Evolutionary conservation across 2,113 vertebrate genomes (phyloP).

Genomic region (Hippopotamus amphibius): DNA sequence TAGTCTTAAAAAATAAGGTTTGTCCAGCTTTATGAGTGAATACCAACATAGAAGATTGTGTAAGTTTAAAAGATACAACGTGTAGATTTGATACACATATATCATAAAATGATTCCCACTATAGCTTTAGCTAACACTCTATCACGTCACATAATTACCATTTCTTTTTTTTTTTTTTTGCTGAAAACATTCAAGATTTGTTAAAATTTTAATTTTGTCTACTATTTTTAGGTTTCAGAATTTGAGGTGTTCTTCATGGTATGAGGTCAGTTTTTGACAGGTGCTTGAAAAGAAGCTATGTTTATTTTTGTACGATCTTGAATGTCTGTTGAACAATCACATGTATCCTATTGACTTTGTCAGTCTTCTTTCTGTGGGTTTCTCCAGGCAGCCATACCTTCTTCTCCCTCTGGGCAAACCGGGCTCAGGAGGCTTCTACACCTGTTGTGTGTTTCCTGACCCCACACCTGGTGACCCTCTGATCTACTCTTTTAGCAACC

Average conservation of each 20-base stretch:
- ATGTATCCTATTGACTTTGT: no score
- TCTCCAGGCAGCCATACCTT: neutral
- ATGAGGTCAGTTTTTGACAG: no score
- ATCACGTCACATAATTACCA: neutral
- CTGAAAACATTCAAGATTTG: neutral
- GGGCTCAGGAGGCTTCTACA: neutral
- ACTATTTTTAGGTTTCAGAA: no score
- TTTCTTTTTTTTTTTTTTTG: neutral
- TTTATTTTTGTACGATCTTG: no score
- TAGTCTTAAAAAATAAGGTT: neutral
- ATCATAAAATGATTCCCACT: neutral
- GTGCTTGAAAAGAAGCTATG: no score
- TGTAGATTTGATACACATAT: neutral
- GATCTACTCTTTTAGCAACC: neutral
- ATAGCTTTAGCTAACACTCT: neutral
- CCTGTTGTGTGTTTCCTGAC: neutral
- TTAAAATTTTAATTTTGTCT: no score
- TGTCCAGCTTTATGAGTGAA: neutral
- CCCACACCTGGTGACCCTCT: neutral
- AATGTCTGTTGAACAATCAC: no score
- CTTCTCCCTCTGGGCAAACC: neutral
- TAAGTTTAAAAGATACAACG: neutral
- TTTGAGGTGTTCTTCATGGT: no score
- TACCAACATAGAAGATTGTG: neutral
- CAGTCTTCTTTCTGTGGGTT: neutral